Base-by-base conservation (phyloP, 2,888 invertebrate species). In the Meiosimyza decipiens region DNA sequence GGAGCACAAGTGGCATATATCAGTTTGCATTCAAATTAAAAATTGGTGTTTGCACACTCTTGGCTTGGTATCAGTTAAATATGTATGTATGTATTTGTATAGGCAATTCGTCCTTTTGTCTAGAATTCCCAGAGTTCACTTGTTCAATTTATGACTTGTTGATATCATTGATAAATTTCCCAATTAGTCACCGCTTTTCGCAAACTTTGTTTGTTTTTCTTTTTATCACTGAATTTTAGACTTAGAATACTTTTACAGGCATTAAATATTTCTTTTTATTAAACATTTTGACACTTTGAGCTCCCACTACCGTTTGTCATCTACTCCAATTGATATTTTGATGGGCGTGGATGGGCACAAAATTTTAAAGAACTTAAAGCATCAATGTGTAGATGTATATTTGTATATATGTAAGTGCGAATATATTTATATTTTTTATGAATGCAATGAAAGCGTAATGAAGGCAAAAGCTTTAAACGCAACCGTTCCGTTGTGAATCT, bases 61-160 rank as follows among this genome's bases (percentile, higher is more conserved):
- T 49, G 40, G 7, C 11, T 6, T 18, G 28, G 49, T 47, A 18
- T 16, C 63, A 47, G n/a, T 18, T 15, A 4, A 16, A 13, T 33
- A 16, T 28, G 4, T 12, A 62, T 40, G 9, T 22, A 40, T 40
- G 40, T 40, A 5, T 9, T 40, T 40, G 28, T 28, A 28, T 28
- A 1, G 9, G 40, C 40, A 40, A 9, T 40, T 40, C 40, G 40
- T 40, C 9, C 40, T 9, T 40, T 40, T 9, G 40, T 9, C 40
- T 40, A 40, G 40, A 40, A 40, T 40, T 40, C 9, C 6, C 28
- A 28, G 40, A 6, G 40, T 40, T 40, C 55, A 16, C 16, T 71
- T 3, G 3, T 69, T 60, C 9, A 16, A 78, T 77, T 78, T 77
- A 76, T 75, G 79, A 83, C 82, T 84, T 83, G 82, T 83, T 84